Base-by-base conservation (phyloP, 1,140 invertebrate genomes). In the Zaprionus capensis region DNA sequence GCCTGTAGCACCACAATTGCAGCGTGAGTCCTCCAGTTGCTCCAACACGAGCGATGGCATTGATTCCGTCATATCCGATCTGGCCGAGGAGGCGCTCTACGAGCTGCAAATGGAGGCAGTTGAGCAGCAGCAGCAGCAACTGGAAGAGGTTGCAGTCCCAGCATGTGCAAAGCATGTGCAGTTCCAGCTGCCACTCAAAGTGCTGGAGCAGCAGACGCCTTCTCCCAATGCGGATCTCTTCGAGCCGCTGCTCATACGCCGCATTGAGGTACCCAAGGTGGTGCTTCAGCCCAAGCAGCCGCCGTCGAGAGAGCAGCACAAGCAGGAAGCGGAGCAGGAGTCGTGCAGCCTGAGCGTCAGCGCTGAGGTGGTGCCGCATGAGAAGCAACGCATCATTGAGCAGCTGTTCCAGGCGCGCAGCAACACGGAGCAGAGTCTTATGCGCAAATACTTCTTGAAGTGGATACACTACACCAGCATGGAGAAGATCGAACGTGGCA, bases 401-500 rank as follows among this genome's bases (percentile, higher is more conserved):
- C 65, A 93, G 36, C 64, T 93, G 2, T 93, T 92, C 53, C 62
- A 77, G 22, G 68, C 78, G 24, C 69, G 76, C 11, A 63, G 74
- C 7, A 68, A 87, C 9, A 63, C 77, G 0, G 66, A 91, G 6
- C 41, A 67, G 17, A 71, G 65, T n/a, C 38, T 91, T 1, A 64
- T 93, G 70, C 86, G 80, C 5, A 93, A 92, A 59, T 93, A 93
- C 68, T 93, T 93, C 34, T 71, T 92, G 7, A 85, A 76, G 49
- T 93, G 93, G 93, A 80, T 91, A 22, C 92, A 93, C 65, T 91
- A 82, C 31, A 92, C 81, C 2, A 93, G 88, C 53, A 76, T 92
- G 20, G 82, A 91, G 53, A 92, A 86, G 71, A 79, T 92, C 7
- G 80, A 91, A 26, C 75, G 82, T 15, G 81, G 92, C 57, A 80